Percentiles rank a stretch among this genome's conserved stretches.
Conservation (phyloP, 2,113 vertebrate species). For the Poicephalus gulielmi region DNA sequence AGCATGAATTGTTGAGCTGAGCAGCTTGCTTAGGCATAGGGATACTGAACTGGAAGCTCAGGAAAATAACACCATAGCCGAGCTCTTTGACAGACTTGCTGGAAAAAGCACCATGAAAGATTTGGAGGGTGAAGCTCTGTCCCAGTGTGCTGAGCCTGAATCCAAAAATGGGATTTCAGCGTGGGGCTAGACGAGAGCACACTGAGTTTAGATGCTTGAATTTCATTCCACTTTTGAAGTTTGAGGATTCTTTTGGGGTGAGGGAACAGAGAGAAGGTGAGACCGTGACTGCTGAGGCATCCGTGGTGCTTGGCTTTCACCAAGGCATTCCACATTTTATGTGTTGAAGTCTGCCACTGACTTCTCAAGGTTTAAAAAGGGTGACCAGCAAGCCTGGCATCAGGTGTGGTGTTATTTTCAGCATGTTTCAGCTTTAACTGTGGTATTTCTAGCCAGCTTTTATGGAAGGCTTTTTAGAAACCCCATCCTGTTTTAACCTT, state of each 20-base stretch:
- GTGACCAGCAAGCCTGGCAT: not conserved
- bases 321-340: not conserved
- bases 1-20: constrained; percentile 40
- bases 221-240: not conserved
- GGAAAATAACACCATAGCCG: not conserved
- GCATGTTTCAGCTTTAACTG: not conserved
- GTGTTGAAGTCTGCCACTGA: not conserved
- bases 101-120: not conserved
- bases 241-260: not conserved
- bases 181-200: not conserved
- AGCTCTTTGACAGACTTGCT: not conserved
- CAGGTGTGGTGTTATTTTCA: not conserved
- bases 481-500: not conserved
- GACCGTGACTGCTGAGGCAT: not conserved
- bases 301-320: not conserved
- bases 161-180: not conserved
- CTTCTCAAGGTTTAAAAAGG: not conserved
- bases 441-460: not conserved
- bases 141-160: not conserved
- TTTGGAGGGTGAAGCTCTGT: not conserved
- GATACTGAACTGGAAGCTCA: constrained; percentile 5
- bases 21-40: constrained; percentile 8
- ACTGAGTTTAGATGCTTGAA: not conserved
- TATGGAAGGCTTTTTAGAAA: not conserved
- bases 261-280: not conserved